Base-by-base conservation (phyloP, 2,113 vertebrate genomes). In the Phrynosoma platyrhinos region DNA sequence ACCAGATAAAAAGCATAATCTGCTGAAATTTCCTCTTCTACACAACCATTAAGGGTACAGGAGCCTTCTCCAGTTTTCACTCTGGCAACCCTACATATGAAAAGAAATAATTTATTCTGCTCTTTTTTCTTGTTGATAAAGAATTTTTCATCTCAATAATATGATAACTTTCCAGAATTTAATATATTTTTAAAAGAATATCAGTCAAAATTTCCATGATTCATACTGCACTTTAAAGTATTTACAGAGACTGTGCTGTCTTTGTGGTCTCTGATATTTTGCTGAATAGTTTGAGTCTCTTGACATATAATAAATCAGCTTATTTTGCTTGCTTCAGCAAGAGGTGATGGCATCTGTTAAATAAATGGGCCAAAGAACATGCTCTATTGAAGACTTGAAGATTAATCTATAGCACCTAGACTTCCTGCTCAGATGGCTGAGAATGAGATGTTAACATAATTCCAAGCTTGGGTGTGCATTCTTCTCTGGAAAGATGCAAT, bases 341-440 rank as follows among this genome's bases (percentile, higher is more conserved):
- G 81, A 79, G 66, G 20, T 55, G 21, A 78, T 94, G 90, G 84
- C 80, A 87, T 89, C 74, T 94, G 91, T 84, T 83, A 90, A 92
- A 88, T 52, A 42, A 42, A 91, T 84, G 53, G 76, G 78, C 91
- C 32, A 87, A 89, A 92, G 77, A 91, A 90, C 89, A 86, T 90
- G 62, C 78, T 53, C 78, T 82, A 87, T 83, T 91, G 87, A 94
- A 86, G 82, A 74, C 2, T 55, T 83, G 69, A 87, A 85, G 66
- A 90, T 91, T 16, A 88, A 90, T 93, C 92, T 78, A 86, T 40
- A 82, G 58, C 58, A 93, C 89, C 92, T 93, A 89, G 75, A 77
- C 7, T 72, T 92, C 90, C 82, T 83, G 62, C 92, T 91, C 87
- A 89, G 92, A 87, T 86, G 21, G 36, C 42, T 88, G 4, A 89